Evolutionary conservation across 2,888 invertebrate species (phyloP).

Genomic region (Drosophila koepferae): DNA sequence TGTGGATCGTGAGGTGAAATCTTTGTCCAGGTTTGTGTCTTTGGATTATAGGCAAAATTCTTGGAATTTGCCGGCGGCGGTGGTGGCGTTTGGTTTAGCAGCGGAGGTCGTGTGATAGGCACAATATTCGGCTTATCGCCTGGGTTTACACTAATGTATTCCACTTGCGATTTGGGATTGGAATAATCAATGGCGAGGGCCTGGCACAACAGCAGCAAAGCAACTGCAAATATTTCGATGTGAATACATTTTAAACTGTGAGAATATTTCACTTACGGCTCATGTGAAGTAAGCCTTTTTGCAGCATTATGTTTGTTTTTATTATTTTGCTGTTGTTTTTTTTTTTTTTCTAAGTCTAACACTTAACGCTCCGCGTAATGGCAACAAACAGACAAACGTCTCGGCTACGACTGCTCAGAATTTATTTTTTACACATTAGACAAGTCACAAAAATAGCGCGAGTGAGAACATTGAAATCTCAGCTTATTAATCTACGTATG

Average conservation of each 20-base stretch:
- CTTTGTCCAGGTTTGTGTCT: conserved; percentile 72
- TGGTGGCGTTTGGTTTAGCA: conserved; percentile 66
- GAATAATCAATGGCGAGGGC: conserved; percentile 47
- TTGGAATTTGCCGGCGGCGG: conserved; percentile 72
- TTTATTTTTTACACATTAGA: conserved; percentile 31
- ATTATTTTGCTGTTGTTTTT: neutral
- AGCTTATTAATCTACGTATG: conserved; percentile 32
- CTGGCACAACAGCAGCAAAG: conserved; percentile 28
- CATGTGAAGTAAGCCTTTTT: conserved; percentile 17
- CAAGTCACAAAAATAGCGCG: conserved; percentile 28
- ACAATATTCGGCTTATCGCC: conserved; percentile 59
- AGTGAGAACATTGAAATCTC: conserved; percentile 29
- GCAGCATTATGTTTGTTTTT: conserved; percentile 33
- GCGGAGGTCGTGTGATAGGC: conserved; percentile 65
- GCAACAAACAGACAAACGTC: conserved; percentile 31
- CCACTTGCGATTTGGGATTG: conserved; percentile 82
- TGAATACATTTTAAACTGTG: conserved; percentile 3
- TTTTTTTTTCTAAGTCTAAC: neutral
- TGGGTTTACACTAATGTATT: conserved; percentile 63
- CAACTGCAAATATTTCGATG: conserved; percentile 30
- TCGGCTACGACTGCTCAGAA: conserved; percentile 49
- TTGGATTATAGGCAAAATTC: conserved; percentile 78
- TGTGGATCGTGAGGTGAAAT: conserved; percentile 69
- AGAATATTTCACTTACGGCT: conserved; percentile 45
- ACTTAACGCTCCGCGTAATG: neutral